These are phyloP conservation scores for Lysandra bellargus DNA, from an alignment of 2,888 invertebrate genomes.

Conservation along the genomic window DNA sequence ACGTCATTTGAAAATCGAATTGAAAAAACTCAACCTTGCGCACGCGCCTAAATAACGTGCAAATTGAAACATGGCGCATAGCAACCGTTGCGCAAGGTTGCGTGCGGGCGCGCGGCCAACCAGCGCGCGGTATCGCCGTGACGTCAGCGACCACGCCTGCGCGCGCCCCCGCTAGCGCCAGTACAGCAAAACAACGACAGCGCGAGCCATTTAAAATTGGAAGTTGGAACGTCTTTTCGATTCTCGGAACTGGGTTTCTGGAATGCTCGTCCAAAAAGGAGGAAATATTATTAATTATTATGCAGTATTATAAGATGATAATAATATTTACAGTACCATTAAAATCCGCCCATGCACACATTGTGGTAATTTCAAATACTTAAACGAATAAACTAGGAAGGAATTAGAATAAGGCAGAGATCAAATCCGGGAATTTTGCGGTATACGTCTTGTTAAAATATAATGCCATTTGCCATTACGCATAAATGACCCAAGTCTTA, in stretches of 20 bases:
- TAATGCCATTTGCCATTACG: neutral
- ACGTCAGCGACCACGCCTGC: slow-evolving; percentile 79
- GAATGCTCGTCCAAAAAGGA: neutral
- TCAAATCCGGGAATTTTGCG: neutral
- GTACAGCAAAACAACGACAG: slow-evolving; percentile 48
- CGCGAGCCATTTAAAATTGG: slow-evolving; percentile 34
- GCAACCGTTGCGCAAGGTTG: slow-evolving; percentile 78
- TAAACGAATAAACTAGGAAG: neutral
- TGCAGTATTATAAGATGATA: too few relatives aligned
- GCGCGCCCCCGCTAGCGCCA: slow-evolving; percentile 74
- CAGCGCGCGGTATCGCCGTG: slow-evolving; percentile 54
- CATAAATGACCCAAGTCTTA: neutral
- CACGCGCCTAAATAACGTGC: slow-evolving; percentile 30
- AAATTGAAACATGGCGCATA: slow-evolving; percentile 60
- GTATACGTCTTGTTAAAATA: neutral
- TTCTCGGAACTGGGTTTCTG: neutral
- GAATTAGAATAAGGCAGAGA: neutral
- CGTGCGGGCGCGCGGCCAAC: slow-evolving; percentile 65
- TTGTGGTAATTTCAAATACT: neutral
- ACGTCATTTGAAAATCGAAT: slow-evolving; percentile 17
- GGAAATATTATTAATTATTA: too few relatives aligned
- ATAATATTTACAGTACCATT: too few relatives aligned
- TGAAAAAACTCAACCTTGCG: slow-evolving; percentile 13
- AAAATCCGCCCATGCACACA: too few relatives aligned
- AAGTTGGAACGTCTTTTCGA: neutral